Conservation (phyloP, 1,140 invertebrate genomes). For the Lepidurus packardi region DNA sequence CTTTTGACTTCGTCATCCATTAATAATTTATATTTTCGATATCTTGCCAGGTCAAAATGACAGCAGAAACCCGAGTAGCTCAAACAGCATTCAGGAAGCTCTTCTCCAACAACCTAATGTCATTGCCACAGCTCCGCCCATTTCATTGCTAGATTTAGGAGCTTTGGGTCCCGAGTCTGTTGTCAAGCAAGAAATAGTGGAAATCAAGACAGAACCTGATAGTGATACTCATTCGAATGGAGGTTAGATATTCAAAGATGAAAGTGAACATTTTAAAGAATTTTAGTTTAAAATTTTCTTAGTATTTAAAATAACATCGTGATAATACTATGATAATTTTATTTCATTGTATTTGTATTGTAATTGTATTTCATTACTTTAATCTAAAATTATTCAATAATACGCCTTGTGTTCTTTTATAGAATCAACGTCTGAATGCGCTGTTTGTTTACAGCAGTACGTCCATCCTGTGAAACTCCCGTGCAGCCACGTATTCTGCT, state of each 20-base stretch:
- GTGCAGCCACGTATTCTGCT: conserved; percentile 94
- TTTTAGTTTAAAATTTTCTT: too few species aligned
- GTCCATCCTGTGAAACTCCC: conserved; percentile 81
- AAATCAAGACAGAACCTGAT: background rate
- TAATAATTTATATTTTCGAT: background rate
- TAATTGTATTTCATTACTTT: background rate
- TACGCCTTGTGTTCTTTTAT: background rate
- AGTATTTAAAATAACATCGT: too few species aligned
- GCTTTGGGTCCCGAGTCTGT: background rate
- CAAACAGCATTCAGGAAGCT: background rate
- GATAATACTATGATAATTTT: too few species aligned
- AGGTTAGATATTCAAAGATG: background rate
- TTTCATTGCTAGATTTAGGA: background rate
- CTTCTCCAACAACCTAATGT: too few species aligned
- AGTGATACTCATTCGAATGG: background rate
- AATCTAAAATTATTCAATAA: background rate
- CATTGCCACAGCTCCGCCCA: background rate
- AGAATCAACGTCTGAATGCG: conserved; percentile 60
- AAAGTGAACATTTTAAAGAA: too few species aligned
- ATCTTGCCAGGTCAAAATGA: background rate
- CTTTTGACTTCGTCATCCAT: background rate
- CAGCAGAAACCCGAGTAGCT: background rate
- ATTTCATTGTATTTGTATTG: too few species aligned
- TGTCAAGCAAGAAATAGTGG: background rate
- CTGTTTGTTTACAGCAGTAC: conserved; percentile 82